These are phyloP conservation scores for Cyprinella venusta DNA, from an alignment of 2,797 vertebrate genomes.

Conservation along the genomic window DNA sequence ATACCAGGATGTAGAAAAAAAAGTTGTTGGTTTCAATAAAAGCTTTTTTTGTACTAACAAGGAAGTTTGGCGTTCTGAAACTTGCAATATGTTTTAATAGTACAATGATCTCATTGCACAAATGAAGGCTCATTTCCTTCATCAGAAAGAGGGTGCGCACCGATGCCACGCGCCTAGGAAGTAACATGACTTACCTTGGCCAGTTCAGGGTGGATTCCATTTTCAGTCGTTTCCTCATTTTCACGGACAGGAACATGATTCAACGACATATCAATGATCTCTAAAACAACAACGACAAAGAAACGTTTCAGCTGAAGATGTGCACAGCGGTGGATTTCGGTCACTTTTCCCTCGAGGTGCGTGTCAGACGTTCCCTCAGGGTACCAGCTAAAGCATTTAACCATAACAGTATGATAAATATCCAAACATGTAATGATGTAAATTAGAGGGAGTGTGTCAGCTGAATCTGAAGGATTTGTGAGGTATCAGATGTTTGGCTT, in stretches of 20 bases:
- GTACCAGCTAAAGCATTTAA: background rate
- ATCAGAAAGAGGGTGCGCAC: background rate
- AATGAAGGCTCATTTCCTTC: background rate
- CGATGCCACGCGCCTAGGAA: background rate
- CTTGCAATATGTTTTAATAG: background rate
- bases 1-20: background rate
- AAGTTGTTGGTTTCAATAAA: background rate
- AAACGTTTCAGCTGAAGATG: background rate
- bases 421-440: too few species aligned
- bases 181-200: constrained; percentile 81
- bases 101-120: background rate
- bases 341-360: background rate
- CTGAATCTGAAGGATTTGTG: background rate
- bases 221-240: constrained; percentile 85
- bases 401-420: too few species aligned
- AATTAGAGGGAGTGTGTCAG: background rate
- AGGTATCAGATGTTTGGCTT: background rate
- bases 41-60: background rate
- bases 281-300: constrained; percentile 67
- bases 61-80: background rate
- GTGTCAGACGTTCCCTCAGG: background rate
- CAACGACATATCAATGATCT: constrained; percentile 80
- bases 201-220: constrained; percentile 89
- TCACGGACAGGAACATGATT: constrained; percentile 81
- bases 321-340: background rate